These are phyloP conservation scores for Microcebus ravelobensis DNA, from an alignment of 2,113 vertebrate species.

Conservation along the genomic window DNA sequence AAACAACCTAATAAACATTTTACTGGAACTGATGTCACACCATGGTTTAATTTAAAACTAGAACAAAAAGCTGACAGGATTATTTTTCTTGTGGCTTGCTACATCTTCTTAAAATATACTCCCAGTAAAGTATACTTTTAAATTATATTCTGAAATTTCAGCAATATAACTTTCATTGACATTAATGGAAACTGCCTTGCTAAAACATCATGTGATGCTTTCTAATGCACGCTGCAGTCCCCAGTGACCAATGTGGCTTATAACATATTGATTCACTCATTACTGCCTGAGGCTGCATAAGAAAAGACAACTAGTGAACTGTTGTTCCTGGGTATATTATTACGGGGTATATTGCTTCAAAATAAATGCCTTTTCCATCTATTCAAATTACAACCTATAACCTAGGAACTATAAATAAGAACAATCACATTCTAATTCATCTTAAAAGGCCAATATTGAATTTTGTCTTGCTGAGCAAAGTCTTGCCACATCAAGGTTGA, in stretches of 20 bases:
- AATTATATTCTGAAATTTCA: conserved; percentile 20
- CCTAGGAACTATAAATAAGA: not conserved
- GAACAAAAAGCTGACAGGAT: not conserved
- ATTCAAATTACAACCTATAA: conserved; percentile 2
- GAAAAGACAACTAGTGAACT: not conserved
- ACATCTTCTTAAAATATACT: conserved; percentile 3
- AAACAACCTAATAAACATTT: not conserved
- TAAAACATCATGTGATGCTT: not conserved
- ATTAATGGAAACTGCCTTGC: not conserved
- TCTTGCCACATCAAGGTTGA: not conserved
- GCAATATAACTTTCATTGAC: not conserved
- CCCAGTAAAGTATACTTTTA: not conserved
- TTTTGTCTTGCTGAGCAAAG: not conserved
- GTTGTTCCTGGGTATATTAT: not conserved
- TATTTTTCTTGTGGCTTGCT: not conserved
- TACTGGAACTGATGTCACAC: not conserved
- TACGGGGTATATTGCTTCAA: not conserved
- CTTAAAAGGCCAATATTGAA: not conserved
- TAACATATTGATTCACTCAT: not conserved
- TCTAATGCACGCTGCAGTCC: not conserved
- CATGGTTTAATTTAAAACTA: not conserved
- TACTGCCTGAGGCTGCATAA: not conserved
- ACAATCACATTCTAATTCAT: not conserved
- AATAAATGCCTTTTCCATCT: not conserved
- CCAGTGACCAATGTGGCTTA: not conserved